Conservation (phyloP, 2,797 vertebrate genomes). For the Pyrocephalus nanus region DNA sequence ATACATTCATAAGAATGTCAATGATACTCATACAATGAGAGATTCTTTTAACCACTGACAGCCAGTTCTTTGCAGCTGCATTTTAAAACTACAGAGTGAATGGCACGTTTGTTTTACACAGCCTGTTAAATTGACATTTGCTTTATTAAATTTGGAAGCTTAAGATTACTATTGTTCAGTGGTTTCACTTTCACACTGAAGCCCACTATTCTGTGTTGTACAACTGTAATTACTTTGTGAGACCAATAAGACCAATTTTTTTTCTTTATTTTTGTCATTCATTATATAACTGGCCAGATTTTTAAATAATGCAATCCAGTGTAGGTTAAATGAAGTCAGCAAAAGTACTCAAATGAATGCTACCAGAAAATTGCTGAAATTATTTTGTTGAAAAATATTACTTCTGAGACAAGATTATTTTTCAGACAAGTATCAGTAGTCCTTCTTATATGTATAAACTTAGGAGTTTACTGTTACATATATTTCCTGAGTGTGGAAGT, state of each 20-base stretch:
- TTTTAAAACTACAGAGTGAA: background rate
- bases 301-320: background rate
- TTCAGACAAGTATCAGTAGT: background rate
- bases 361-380: background rate
- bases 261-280: constrained; percentile 32
- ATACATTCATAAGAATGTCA: background rate
- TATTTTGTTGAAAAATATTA: no score
- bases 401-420: background rate
- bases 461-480: background rate
- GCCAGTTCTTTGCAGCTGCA: background rate
- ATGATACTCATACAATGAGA: background rate
- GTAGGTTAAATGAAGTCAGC: background rate
- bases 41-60: background rate
- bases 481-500: background rate
- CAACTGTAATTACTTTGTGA: constrained; percentile 58
- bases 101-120: constrained; percentile 30
- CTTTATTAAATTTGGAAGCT: constrained; percentile 62
- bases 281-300: background rate
- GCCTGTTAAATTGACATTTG: constrained; percentile 31
- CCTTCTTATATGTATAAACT: background rate
- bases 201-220: constrained; percentile 28
- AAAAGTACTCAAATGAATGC: background rate
- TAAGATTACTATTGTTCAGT: constrained; percentile 52
- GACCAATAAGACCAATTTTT: constrained; percentile 25
- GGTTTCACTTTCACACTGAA: constrained; percentile 36